Evolutionary conservation across 2,113 vertebrate genomes (phyloP).

Genomic region (Lonchura striata): DNA sequence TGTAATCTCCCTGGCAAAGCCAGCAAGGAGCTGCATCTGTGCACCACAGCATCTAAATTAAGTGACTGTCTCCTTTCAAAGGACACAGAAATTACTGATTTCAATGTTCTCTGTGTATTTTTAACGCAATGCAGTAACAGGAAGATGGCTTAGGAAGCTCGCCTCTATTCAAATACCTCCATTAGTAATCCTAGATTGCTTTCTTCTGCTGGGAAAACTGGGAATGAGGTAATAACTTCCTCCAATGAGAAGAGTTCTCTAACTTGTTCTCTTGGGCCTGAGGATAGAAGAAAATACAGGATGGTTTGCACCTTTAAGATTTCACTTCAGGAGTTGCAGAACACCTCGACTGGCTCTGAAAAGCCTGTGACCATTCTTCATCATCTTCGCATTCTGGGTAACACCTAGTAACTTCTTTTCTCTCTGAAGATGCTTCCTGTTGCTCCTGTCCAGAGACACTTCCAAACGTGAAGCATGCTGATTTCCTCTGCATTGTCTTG

Average conservation of each 20-base stretch:
- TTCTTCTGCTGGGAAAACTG: not conserved
- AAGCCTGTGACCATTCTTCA: not conserved
- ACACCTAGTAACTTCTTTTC: not conserved
- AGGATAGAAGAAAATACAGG: not conserved
- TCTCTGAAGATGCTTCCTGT: not conserved
- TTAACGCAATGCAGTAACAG: not conserved
- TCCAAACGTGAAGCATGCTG: not conserved
- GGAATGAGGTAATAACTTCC: not conserved
- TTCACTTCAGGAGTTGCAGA: not conserved
- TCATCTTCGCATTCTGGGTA: not conserved
- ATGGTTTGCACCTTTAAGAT: not conserved
- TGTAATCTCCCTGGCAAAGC: not conserved
- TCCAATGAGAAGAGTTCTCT: not conserved
- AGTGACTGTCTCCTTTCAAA: not conserved
- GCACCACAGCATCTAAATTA: not conserved
- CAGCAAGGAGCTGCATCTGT: accelerated
- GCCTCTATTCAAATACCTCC: not conserved
- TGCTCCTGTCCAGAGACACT: not conserved
- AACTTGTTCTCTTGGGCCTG: not conserved
- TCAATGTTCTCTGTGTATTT: not conserved
- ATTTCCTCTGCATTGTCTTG: not conserved
- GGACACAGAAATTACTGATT: not conserved
- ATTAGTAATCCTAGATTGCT: not conserved
- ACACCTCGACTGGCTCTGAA: not conserved
- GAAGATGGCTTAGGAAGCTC: not conserved